Conservation (phyloP, 2,113 vertebrate genomes). For the Zosterops japonicus region DNA sequence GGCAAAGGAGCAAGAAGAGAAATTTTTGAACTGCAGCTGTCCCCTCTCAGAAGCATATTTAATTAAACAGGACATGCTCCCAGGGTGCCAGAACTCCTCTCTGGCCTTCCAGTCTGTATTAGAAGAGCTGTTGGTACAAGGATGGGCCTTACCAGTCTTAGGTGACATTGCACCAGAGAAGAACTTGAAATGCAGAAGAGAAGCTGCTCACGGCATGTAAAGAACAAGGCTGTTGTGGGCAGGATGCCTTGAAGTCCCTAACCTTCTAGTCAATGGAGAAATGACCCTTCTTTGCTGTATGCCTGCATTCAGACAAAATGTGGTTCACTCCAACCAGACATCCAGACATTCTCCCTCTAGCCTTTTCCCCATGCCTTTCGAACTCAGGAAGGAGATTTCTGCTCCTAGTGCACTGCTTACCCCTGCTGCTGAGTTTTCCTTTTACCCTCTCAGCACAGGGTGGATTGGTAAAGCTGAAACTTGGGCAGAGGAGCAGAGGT, state of each 20-base stretch:
- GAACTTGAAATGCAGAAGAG: not conserved
- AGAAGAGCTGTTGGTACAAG: not conserved
- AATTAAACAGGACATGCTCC: not conserved
- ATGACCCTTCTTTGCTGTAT: not conserved
- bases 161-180: not conserved
- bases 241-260: not conserved
- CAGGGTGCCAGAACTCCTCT: not conserved
- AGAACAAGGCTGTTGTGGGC: not conserved
- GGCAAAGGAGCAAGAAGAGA: not conserved
- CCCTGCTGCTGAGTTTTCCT: not conserved
- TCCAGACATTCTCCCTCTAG: not conserved
- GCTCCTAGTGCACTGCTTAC: not conserved
- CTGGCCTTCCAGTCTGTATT: not conserved
- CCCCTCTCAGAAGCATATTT: not conserved
- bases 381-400: not conserved
- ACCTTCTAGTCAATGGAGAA: not conserved
- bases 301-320: not conserved
- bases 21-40: not conserved
- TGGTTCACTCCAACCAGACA: not conserved
- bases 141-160: not conserved
- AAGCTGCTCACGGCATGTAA: not conserved
- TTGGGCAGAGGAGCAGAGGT: not conserved
- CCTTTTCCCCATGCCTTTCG: not conserved
- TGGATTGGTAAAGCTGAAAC: not conserved
- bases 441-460: not conserved